phyloP scores from a whole-genome alignment of 2,113 vertebrate species.

The Phoenicopterus ruber region DNA sequence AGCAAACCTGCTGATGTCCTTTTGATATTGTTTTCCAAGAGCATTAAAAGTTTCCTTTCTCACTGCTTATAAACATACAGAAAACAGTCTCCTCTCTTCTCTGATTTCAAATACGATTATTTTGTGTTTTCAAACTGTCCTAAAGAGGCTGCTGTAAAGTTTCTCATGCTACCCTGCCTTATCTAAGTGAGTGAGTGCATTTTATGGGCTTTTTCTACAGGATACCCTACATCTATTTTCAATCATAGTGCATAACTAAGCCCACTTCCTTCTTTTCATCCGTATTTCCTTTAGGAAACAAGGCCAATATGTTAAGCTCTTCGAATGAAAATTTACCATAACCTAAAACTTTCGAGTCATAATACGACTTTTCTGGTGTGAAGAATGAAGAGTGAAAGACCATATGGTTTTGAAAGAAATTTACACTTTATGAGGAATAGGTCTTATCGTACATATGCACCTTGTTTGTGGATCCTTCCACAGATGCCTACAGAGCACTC shows the following conservation, averaged over 20 bases:
- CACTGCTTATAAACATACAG: neutral
- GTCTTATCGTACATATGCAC: neutral
- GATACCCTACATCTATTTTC: neutral
- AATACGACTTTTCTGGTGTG: fast-evolving
- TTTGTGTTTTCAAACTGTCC: neutral
- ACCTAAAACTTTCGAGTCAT: neutral
- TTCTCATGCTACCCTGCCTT: neutral
- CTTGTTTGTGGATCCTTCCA: neutral
- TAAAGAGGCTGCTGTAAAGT: neutral
- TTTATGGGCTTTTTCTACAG: neutral
- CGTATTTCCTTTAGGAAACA: neutral
- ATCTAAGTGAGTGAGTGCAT: neutral
- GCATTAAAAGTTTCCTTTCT: neutral
- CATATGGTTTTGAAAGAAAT: neutral
- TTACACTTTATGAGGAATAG: neutral
- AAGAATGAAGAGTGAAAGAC: neutral
- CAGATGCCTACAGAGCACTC: neutral
- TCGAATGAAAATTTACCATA: neutral
- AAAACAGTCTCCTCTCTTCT: neutral
- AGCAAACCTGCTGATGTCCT: neutral
- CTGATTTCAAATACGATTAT: neutral
- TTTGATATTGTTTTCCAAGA: neutral
- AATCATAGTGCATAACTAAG: neutral
- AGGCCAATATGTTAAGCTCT: neutral
- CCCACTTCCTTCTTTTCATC: neutral